phyloP scores from a whole-genome alignment of 2,888 invertebrate genomes.

The Eubasilissa splendida region DNA sequence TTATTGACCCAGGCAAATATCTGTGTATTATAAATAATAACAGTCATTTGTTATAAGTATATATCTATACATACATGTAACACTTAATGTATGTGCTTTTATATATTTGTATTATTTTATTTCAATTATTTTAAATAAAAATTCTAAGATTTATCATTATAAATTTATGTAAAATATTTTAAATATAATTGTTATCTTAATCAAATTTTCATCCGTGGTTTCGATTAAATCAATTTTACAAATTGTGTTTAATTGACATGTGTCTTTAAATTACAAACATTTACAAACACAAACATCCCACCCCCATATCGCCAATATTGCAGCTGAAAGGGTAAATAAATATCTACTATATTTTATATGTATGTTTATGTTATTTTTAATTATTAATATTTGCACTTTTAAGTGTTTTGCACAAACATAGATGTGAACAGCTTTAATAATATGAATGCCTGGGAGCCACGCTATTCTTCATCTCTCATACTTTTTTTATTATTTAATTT shows the following conservation, averaged over 20 bases:
- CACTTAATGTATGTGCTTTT: slow-evolving; percentile 28
- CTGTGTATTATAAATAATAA: slow-evolving; percentile 9
- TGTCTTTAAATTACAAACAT: slow-evolving; percentile 19
- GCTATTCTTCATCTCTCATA: slow-evolving; percentile 4
- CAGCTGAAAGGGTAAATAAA: slow-evolving; percentile 36
- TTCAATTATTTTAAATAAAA: slow-evolving; percentile 13
- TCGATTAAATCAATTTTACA: slow-evolving; percentile 48
- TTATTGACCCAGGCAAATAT: not conserved
- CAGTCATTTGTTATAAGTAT: not conserved
- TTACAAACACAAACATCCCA: not conserved
- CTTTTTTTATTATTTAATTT: slow-evolving; percentile 1
- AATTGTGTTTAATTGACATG: slow-evolving; percentile 39
- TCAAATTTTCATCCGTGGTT: slow-evolving; percentile 45
- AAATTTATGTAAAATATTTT: slow-evolving; percentile 17
- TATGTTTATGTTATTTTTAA: slow-evolving; percentile 7
- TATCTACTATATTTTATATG: slow-evolving; percentile 8
- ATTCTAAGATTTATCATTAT: slow-evolving; percentile 20
- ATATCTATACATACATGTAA: not conserved
- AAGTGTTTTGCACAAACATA: slow-evolving; percentile 31
- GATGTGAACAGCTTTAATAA: slow-evolving; percentile 34
- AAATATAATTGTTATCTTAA: slow-evolving; percentile 36
- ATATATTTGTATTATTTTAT: slow-evolving; percentile 31
- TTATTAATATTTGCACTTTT: slow-evolving; percentile 27
- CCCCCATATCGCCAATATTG: slow-evolving; percentile 14
- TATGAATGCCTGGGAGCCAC: slow-evolving; percentile 9